Percentiles rank a stretch among this genome's conserved stretches.
These are phyloP conservation scores for Pygoscelis antarcticus DNA, from an alignment of 2,113 vertebrate species.

Conservation along the genomic window DNA sequence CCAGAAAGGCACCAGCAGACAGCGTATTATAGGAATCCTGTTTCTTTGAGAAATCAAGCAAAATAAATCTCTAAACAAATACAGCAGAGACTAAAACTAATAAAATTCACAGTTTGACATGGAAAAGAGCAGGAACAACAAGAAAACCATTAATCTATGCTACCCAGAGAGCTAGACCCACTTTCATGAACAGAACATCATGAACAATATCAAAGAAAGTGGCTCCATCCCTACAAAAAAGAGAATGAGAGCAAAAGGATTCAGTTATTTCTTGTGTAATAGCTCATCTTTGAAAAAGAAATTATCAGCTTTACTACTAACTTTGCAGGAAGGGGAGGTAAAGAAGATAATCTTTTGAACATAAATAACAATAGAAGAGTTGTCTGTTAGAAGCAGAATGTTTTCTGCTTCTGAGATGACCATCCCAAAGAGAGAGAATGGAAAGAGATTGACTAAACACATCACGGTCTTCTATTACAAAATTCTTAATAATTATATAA, in stretches of 20 bases:
- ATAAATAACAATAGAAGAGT: neutral
- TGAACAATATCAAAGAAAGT: neutral
- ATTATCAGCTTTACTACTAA: neutral
- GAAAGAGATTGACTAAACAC: neutral
- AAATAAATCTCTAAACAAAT: neutral
- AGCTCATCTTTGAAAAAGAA: neutral
- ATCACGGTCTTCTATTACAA: neutral
- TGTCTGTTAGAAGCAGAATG: neutral
- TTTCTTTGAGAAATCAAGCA: neutral
- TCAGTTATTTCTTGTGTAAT: neutral
- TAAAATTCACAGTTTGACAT: neutral
- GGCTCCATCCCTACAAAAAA: neutral
- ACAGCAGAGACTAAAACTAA: neutral
- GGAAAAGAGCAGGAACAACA: neutral
- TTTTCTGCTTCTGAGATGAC: neutral
- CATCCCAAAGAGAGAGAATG: neutral
- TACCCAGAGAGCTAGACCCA: neutral
- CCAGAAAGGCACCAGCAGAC: neutral
- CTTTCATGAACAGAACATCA: neutral
- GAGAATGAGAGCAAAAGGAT: neutral
- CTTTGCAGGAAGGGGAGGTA: neutral
- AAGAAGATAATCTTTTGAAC: neutral
- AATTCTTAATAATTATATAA: neutral
- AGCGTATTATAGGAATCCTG: neutral
- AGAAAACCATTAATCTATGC: neutral